Percentiles rank a stretch among this genome's conserved stretches.
Evolutionary conservation across 2,888 invertebrate species (phyloP).

Genomic region (Ectemnius continuus): DNA sequence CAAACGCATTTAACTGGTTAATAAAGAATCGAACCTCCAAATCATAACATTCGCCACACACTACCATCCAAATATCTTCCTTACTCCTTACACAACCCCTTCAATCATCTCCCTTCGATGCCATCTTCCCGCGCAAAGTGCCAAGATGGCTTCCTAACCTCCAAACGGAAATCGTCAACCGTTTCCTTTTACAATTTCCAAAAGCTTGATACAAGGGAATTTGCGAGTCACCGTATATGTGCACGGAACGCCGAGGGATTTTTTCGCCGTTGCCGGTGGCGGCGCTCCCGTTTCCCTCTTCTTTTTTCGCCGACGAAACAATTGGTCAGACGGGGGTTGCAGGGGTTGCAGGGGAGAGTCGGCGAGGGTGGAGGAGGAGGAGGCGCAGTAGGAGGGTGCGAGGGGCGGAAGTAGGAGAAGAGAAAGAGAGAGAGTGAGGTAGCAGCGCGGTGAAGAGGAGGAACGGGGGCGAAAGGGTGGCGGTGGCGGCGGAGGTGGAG

Average conservation of each 20-base stretch:
- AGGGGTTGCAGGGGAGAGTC: slow-evolving; percentile 17
- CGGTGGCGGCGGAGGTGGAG: slow-evolving; percentile 26
- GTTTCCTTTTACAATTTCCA: too few species aligned
- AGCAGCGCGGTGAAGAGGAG: not conserved
- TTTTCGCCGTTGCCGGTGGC: slow-evolving; percentile 53
- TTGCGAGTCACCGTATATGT: slow-evolving; percentile 19
- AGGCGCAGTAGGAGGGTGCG: slow-evolving; percentile 33
- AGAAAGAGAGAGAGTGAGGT: too few species aligned
- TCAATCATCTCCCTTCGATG: too few species aligned
- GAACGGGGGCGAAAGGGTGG: not conserved
- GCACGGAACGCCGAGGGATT: slow-evolving; percentile 53
- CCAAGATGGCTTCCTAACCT: too few species aligned
- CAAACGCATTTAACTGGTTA: too few species aligned
- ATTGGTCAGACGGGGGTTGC: slow-evolving; percentile 54
- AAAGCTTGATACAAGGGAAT: too few species aligned
- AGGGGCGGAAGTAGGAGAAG: not conserved
- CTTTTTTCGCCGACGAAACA: slow-evolving; percentile 58
- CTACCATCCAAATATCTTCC: too few species aligned
- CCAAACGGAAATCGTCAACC: too few species aligned
- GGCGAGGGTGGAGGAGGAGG: slow-evolving; percentile 49
- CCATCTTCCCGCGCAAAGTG: too few species aligned
- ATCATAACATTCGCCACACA: too few species aligned
- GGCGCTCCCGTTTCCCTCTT: slow-evolving; percentile 15
- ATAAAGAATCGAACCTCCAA: too few species aligned
- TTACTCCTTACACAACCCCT: too few species aligned